A percentile compares a stretch with the other conserved stretches of the same genome.
Conservation (phyloP, 2,888 invertebrate species). For the Apotomis turbidana region DNA sequence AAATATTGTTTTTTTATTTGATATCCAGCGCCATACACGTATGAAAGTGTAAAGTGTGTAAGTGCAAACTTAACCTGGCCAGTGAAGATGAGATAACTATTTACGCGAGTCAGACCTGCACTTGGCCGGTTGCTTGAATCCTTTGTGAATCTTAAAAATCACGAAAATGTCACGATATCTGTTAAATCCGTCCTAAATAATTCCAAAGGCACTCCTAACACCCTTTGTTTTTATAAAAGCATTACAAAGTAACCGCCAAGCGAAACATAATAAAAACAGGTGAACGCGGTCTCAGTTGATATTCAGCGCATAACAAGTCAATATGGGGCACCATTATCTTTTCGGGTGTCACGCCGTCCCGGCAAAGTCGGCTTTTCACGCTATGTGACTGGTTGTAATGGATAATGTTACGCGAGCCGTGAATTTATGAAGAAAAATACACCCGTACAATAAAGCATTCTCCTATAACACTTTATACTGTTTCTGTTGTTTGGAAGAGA, state of each 20-base stretch:
- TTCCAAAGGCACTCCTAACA: background rate
- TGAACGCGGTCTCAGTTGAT: constrained; percentile 27
- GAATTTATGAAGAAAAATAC: constrained; percentile 47
- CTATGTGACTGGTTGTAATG: constrained; percentile 49
- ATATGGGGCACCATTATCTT: constrained; percentile 54
- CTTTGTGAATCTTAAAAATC: too few relatives aligned
- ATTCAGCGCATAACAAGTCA: constrained; percentile 46
- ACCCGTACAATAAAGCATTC: constrained; percentile 27
- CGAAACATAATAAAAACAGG: constrained; percentile 26
- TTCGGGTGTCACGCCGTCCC: constrained; percentile 49
- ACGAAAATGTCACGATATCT: background rate
- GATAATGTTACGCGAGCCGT: constrained; percentile 50
- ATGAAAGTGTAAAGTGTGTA: too few relatives aligned
- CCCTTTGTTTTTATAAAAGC: background rate
- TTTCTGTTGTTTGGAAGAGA: too few relatives aligned
- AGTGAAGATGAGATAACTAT: too few relatives aligned
- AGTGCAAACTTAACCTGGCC: too few relatives aligned
- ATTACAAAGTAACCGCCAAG: background rate
- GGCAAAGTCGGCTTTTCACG: constrained; percentile 51
- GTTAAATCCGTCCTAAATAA: background rate
- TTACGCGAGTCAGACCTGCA: too few relatives aligned
- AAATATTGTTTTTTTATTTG: too few relatives aligned
- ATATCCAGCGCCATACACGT: too few relatives aligned
- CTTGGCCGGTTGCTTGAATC: too few relatives aligned
- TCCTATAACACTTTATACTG: too few relatives aligned